These are phyloP conservation scores for Lethenteron camtschaticum DNA, from an alignment of 2,113 vertebrate species.

Conservation along the genomic window DNA sequence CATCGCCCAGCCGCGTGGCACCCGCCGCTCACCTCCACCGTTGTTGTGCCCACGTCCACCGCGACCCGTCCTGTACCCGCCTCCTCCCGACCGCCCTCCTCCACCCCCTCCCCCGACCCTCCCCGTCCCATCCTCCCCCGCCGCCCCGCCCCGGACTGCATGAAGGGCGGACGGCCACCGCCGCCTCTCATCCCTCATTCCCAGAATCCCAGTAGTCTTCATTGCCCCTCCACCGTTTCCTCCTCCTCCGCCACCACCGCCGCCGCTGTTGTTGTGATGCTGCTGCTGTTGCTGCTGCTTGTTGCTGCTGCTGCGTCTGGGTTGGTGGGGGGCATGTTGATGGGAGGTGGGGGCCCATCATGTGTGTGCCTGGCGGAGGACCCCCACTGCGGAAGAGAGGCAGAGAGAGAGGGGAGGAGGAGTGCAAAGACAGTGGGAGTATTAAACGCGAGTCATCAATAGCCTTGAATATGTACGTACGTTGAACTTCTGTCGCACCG, in stretches of 20 bases:
- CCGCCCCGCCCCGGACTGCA: constrained; percentile 18
- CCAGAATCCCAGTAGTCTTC: no score
- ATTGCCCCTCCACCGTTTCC: constrained; percentile 19
- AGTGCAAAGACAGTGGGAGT: background rate
- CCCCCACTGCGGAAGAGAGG: no score
- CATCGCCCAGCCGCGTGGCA: no score
- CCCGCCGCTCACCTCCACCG: background rate
- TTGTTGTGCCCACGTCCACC: constrained; percentile 39
- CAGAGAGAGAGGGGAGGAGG: background rate
- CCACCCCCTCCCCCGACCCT: constrained; percentile 46
- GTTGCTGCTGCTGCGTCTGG: no score
- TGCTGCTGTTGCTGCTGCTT: no score
- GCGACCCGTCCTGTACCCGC: constrained; percentile 30
- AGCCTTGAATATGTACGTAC: no score
- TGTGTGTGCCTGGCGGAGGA: constrained; percentile 23
- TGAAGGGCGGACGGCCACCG: constrained; percentile 30
- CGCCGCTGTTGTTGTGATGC: constrained; percentile 35
- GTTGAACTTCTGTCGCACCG: no score
- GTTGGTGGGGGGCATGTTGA: constrained; percentile 7
- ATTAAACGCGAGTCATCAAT: background rate
- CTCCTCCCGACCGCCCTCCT: constrained; percentile 30
- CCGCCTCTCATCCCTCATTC: no score
- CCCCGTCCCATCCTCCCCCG: constrained; percentile 31
- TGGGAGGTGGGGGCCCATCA: constrained; percentile 48
- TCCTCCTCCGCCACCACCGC: constrained; percentile 24